Percentiles rank a stretch among this genome's conserved stretches.
phyloP scores from a whole-genome alignment of 2,797 vertebrate species.

The Cyclopterus lumpus region DNA sequence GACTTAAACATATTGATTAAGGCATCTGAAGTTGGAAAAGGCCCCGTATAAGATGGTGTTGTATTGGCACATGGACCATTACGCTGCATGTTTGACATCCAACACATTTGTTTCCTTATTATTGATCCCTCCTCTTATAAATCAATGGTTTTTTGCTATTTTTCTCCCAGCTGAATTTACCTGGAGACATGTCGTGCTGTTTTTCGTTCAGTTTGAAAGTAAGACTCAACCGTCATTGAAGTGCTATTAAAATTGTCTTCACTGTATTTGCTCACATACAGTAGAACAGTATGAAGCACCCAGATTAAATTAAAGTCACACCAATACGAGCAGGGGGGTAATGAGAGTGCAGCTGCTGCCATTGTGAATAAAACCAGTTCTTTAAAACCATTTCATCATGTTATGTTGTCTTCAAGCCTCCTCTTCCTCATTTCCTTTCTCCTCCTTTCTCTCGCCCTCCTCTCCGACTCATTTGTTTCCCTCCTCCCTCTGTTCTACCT shows the following conservation, averaged over 20 bases:
- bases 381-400: constrained; percentile 65
- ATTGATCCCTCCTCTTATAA: neutral
- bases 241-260: neutral
- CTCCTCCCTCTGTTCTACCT: constrained; percentile 29
- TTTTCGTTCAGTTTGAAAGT: neutral
- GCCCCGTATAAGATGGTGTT: neutral
- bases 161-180: constrained; percentile 1
- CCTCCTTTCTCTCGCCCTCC: constrained; percentile 40
- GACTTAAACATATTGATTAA: neutral
- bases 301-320: constrained; percentile 40
- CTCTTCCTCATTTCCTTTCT: constrained; percentile 44
- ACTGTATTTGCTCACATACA: constrained; percentile 16
- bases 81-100: neutral
- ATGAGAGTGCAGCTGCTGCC: constrained; percentile 48
- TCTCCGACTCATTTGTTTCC: constrained; percentile 43
- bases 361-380: constrained; percentile 49
- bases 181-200: neutral
- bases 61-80: neutral
- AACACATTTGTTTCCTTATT: neutral
- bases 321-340: constrained; percentile 38
- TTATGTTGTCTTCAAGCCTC: constrained; percentile 48
- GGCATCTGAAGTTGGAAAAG: neutral
- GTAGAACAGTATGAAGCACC: constrained; percentile 8
- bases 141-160: neutral
- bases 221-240: neutral